phyloP scores from a whole-genome alignment of 2,797 vertebrate species.

The Cebuella pygmaea region DNA sequence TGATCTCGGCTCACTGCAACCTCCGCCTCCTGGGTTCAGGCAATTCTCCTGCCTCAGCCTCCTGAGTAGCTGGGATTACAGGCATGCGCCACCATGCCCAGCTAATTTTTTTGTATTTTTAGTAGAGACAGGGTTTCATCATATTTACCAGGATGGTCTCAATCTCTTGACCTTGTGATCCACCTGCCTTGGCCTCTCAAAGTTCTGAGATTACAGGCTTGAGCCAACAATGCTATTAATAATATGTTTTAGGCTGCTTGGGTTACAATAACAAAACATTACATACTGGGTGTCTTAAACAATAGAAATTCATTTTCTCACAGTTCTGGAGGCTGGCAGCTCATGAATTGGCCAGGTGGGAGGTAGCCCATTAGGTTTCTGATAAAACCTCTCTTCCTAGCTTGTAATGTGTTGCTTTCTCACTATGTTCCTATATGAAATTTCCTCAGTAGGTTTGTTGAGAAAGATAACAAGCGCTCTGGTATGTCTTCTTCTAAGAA shows the following conservation, averaged over 20 bases:
- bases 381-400: not conserved
- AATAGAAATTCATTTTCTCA: not conserved
- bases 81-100: too few relatives aligned
- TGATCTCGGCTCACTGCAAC: too few relatives aligned
- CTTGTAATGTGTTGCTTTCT: not conserved
- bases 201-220: too few relatives aligned
- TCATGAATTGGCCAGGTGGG: not conserved
- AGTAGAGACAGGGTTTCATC: too few relatives aligned
- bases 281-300: not conserved
- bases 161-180: too few relatives aligned
- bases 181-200: too few relatives aligned
- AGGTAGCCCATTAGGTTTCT: not conserved
- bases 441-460: not conserved
- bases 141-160: too few relatives aligned
- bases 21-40: too few relatives aligned
- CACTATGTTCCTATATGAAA: not conserved
- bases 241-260: not conserved
- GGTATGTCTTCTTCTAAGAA: not conserved
- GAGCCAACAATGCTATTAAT: not conserved
- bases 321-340: not conserved
- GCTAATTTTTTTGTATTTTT: too few relatives aligned
- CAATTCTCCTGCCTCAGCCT: too few relatives aligned
- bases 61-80: too few relatives aligned
- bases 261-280: not conserved
- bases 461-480: not conserved